Percentiles rank a stretch among this genome's conserved stretches.
These are phyloP conservation scores for Eretmochelys imbricata DNA, from an alignment of 2,113 vertebrate species.

Conservation along the genomic window DNA sequence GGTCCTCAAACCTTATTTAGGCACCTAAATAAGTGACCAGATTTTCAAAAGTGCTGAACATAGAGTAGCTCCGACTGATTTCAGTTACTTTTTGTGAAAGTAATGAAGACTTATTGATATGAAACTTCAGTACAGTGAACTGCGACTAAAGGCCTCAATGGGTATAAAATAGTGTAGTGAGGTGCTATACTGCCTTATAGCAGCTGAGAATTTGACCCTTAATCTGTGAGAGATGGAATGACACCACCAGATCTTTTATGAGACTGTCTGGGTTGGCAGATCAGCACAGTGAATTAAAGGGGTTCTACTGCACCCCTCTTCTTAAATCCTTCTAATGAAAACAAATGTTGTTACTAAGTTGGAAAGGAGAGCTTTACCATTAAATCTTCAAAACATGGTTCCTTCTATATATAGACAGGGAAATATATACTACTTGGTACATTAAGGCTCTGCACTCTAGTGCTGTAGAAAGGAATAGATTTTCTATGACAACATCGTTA, in stretches of 20 bases:
- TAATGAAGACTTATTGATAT: neutral
- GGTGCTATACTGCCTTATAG: neutral
- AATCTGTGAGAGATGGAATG: neutral
- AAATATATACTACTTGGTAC: neutral
- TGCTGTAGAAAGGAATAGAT: neutral
- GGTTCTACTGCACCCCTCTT: neutral
- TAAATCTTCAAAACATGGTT: neutral
- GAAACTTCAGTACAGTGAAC: neutral
- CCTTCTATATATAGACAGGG: neutral
- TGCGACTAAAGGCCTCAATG: neutral
- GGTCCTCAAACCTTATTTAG: neutral
- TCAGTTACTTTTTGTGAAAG: no score
- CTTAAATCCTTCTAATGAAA: neutral
- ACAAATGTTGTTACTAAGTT: neutral
- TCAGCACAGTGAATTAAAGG: neutral
- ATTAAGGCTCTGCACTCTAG: neutral
- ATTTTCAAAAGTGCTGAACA: neutral
- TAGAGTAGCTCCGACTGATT: neutral
- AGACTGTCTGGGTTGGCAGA: neutral
- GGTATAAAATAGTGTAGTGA: fast-evolving
- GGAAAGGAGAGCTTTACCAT: neutral
- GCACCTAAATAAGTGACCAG: neutral
- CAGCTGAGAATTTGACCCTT: neutral
- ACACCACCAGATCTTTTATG: neutral
- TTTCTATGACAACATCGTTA: neutral